Evolutionary conservation across 2,888 invertebrate species (phyloP).

Genomic region (Tachina fera): DNA sequence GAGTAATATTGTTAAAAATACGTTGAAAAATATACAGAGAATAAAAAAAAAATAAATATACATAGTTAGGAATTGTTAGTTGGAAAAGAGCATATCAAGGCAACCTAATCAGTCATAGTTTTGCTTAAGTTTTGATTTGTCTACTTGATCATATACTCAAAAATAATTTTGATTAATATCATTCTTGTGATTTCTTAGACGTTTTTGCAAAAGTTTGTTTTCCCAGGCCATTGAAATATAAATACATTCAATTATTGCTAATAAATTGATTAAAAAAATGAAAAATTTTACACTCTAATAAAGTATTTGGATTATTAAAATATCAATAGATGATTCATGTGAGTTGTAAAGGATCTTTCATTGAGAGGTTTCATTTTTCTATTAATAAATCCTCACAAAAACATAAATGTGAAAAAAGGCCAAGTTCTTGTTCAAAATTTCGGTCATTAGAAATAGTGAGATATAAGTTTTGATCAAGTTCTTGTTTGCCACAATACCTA

Average conservation of each 20-base stretch:
- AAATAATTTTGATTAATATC: slow-evolving; percentile 1
- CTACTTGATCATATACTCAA: slow-evolving; percentile 5
- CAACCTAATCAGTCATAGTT: slow-evolving; percentile 17
- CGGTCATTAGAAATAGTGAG: too few relatives aligned
- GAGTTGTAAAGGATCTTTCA: too few relatives aligned
- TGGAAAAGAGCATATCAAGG: slow-evolving; percentile 6
- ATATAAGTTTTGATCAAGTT: too few relatives aligned
- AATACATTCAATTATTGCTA: slow-evolving; percentile 59
- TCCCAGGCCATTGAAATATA: slow-evolving; percentile 36
- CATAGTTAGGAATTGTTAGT: neutral
- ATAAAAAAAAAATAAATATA: neutral
- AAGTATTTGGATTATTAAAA: too few relatives aligned
- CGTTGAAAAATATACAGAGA: slow-evolving; percentile 33
- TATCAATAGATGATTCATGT: too few relatives aligned
- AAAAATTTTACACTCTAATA: too few relatives aligned
- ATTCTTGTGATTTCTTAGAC: neutral
- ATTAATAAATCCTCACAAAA: too few relatives aligned
- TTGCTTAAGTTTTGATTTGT: slow-evolving; percentile 12
- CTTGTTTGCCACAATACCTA: too few relatives aligned
- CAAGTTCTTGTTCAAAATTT: too few relatives aligned
- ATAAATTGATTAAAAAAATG: slow-evolving; percentile 33
- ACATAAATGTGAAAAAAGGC: too few relatives aligned
- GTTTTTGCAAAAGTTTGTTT: neutral
- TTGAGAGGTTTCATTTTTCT: too few relatives aligned
- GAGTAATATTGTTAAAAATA: neutral